These are phyloP conservation scores for Malthinus flaveolus DNA, from an alignment of 2,888 invertebrate species.

Conservation along the genomic window DNA sequence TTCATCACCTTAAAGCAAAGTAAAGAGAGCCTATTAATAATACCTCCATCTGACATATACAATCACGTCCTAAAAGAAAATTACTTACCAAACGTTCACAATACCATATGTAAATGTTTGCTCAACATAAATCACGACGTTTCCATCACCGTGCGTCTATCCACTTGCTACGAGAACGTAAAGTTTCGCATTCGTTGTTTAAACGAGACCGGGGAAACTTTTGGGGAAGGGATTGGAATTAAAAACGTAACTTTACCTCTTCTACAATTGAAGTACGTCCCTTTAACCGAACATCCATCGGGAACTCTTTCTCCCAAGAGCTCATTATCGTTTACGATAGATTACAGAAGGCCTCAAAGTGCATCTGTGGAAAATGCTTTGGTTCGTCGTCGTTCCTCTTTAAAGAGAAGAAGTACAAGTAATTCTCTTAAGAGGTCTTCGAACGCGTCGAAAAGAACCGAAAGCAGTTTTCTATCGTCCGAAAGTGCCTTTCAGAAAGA, in stretches of 20 bases:
- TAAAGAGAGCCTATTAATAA: conserved; percentile 12
- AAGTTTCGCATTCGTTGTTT: conserved; percentile 31
- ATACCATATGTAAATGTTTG: conserved; percentile 32
- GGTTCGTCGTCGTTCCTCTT: neutral
- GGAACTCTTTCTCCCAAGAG: neutral
- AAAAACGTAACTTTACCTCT: conserved; percentile 32
- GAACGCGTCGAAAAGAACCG: neutral
- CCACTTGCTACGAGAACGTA: conserved; percentile 26
- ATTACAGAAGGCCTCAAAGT: neutral
- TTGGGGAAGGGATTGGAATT: conserved; percentile 30
- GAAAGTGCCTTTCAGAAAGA: conserved; percentile 3
- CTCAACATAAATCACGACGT: conserved; percentile 31
- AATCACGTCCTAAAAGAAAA: conserved; percentile 18
- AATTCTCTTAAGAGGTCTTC: neutral
- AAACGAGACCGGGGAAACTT: conserved; percentile 25
- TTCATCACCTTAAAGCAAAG: conserved; percentile 34
- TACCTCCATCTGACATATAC: conserved; percentile 26
- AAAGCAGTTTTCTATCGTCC: neutral
- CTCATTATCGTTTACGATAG: neutral
- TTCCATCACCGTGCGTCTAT: conserved; percentile 33
- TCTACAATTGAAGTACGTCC: conserved; percentile 14
- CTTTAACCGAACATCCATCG: neutral
- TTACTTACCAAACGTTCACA: conserved; percentile 36
- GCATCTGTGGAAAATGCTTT: neutral
- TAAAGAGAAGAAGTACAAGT: neutral